phyloP scores from a whole-genome alignment of 2,113 vertebrate species.

The Serinus canaria region DNA sequence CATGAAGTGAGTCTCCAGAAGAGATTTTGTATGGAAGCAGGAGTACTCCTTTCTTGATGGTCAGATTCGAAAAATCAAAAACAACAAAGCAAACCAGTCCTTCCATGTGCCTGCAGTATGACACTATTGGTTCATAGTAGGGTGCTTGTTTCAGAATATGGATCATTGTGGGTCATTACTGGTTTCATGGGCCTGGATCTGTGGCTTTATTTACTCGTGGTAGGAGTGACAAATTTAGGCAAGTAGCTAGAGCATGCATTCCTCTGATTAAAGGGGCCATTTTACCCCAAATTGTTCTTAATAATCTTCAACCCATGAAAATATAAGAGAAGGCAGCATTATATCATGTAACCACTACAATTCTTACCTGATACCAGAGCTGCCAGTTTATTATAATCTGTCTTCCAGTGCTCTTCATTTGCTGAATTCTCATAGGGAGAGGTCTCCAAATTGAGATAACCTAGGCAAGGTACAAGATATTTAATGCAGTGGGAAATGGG shows the following conservation, averaged over 20 bases:
- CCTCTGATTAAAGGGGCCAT: not conserved
- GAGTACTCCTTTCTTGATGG: not conserved
- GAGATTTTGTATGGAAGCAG: not conserved
- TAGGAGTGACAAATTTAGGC: not conserved
- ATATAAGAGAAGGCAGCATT: not conserved
- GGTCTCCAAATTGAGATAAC: slow-evolving; percentile 81
- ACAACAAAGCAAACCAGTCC: not conserved
- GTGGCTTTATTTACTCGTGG: not conserved
- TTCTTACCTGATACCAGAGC: slow-evolving; percentile 81
- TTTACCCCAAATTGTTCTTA: not conserved
- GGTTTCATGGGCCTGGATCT: not conserved
- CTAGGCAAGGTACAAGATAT: slow-evolving; percentile 62
- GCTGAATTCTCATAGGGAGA: slow-evolving; percentile 87
- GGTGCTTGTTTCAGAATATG: not conserved
- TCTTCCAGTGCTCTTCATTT: slow-evolving; percentile 79
- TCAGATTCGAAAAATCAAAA: not conserved
- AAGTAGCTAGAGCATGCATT: not conserved
- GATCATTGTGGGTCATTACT: not conserved
- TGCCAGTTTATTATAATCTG: slow-evolving; percentile 80
- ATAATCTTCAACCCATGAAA: not conserved
- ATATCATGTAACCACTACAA: not conserved
- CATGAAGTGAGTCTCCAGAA: not conserved
- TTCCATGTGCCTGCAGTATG: not conserved
- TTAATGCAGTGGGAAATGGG: not conserved
- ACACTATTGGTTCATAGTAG: not conserved